Base-by-base conservation (phyloP, 2,888 invertebrate species). In the Oligia latruncula region DNA sequence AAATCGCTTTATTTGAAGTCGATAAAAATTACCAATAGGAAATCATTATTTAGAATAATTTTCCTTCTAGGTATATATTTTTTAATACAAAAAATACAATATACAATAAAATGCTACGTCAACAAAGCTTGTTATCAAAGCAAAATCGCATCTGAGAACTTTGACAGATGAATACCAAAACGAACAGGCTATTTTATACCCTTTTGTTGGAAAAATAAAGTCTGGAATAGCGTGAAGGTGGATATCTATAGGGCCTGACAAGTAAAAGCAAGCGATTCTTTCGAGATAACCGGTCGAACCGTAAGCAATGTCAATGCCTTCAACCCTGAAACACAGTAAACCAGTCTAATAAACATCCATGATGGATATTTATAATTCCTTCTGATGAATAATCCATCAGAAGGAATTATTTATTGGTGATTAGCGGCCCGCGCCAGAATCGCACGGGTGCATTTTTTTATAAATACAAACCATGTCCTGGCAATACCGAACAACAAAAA, bases 231-330 rank as follows among this genome's bases (percentile, higher is more conserved):
- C 8, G 3, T 64, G 40, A 43, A 65, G 15, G 13, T 15, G 6
- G 0, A 29, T 15, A 70, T 40, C 49, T 62, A n/a, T 20, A 71
- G 29, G n/a, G 49, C 60, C 15, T 67, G 40, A 49, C 71, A 46
- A 15, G 62, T 73, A 64, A 55, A 70, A 83, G 49, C 20, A n/a
- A 71, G 62, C 49, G 52, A 83, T 79, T 74, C n/a, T 64, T 66
- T 64, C 62, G 46, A 74, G 74, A 80, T 83, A 79, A 73, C 72
- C 43, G 65, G 64, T 62, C 4, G 20, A 83, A 49, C 15, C 15
- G 13, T 20, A 43, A 77, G 46, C 60, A 74, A 82, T 74, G 73
- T 83, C 65, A 83, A 73, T 65, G 65, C 52, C 52, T 78, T n/a
- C 23, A 77, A 71, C 49, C 62, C 66, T 74, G 74, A 71, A 81